Base-by-base conservation (phyloP, 2,113 vertebrate species). In the Perognathus longimembris region DNA sequence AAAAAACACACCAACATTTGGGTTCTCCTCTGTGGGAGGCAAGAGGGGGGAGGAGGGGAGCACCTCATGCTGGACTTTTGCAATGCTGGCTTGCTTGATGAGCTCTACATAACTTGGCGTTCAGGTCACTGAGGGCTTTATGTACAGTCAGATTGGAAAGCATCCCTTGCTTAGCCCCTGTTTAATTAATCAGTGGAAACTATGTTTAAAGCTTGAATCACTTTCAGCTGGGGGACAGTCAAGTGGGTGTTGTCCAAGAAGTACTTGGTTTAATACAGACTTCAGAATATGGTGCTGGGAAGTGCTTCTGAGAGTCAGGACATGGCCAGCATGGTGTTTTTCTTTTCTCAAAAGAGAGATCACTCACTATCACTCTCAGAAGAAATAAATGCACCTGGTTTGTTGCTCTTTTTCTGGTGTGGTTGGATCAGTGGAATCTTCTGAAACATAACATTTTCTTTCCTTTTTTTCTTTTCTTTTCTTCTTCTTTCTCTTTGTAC, bases 401-500 rank as follows among this genome's bases (percentile, higher is more conserved):
- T 20, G 7, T 45, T 64, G 5, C 45, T 71, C 14, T 70, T 59
- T 54, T 63, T 66, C 38, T 73, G 36, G 14, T 26, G 28, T 76
- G 66, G 6, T 32, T 20, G 54, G 8, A 50, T 85, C 71, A 66
- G 6, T 34, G 93, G 42, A 85, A 14, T 42, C 28, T 93, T 83
- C 32, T 88, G 64, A 40, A 73, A 76, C 79, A 17, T 15, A 54
- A 17, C 50, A 54, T 54, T 54, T 54, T 54, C 11, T 54, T 54
- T 54, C 14, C 4, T 54, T 30, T 78, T 3, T 70, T 88, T 94
- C 78, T 83, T 11, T 77, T 54, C 3, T 28, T 30, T 78, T 3
- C 70, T 88, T 95, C 81, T 83, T 11, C 84, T 92, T 83, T 93
- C 66, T 85, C 64, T 63, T 78, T 66, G 45, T 57, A 32, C 0